phyloP scores from a whole-genome alignment of 2,797 vertebrate species.

The Alfaro cultratus region DNA sequence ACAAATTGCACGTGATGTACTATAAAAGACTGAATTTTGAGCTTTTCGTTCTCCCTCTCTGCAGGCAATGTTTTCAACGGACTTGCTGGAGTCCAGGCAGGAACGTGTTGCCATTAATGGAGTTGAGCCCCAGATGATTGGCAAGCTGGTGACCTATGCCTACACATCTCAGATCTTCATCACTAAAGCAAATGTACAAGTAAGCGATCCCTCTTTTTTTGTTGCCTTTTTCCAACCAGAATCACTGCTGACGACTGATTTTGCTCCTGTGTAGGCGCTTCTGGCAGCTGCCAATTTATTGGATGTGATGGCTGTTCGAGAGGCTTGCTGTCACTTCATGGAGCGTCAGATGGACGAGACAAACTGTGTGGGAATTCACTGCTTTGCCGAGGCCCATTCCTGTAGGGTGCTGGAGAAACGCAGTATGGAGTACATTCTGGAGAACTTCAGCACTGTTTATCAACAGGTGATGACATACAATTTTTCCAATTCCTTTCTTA shows the following conservation, averaged over 20 bases:
- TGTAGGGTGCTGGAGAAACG: conserved; percentile 80
- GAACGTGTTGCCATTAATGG: conserved; percentile 86
- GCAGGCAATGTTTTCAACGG: conserved; percentile 85
- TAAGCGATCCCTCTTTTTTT: conserved; percentile 15
- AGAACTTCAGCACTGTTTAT: conserved; percentile 81
- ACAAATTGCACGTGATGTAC: background rate
- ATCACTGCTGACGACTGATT: background rate
- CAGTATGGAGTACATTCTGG: conserved; percentile 85
- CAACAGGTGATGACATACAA: conserved; percentile 72
- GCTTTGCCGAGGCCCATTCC: conserved; percentile 85
- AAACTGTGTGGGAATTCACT: conserved; percentile 87
- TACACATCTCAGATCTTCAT: conserved; percentile 86
- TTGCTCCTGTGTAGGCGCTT: conserved; percentile 66
- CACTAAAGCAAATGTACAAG: conserved; percentile 85
- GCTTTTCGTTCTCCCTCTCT: background rate
- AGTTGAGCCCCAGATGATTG: conserved; percentile 85
- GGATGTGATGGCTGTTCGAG: conserved; percentile 84
- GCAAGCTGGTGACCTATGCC: conserved; percentile 84
- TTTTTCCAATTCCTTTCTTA: background rate
- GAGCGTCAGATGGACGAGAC: conserved; percentile 86
- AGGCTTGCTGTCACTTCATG: conserved; percentile 86
- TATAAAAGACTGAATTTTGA: background rate
- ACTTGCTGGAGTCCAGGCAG: conserved; percentile 85
- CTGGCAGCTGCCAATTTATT: conserved; percentile 85
- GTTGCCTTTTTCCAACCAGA: fast-evolving